These are phyloP conservation scores for Sprattus sprattus DNA, from an alignment of 2,113 vertebrate species.

Conservation along the genomic window DNA sequence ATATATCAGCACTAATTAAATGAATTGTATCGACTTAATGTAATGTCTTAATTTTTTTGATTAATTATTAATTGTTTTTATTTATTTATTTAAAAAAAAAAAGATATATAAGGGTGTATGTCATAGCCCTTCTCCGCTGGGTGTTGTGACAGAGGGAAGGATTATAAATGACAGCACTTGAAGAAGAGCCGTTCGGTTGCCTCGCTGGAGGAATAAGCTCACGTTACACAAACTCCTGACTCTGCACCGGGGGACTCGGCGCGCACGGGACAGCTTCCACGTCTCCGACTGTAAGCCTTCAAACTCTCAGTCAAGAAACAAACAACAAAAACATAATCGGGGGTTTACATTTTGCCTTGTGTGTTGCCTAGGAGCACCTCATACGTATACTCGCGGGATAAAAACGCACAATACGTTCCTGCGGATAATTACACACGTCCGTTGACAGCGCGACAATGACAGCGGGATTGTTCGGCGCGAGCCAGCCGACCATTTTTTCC, in stretches of 20 bases:
- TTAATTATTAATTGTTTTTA: background rate
- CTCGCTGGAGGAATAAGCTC: conserved; percentile 14
- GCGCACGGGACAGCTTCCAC: conserved; percentile 53
- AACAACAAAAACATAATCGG: conserved; percentile 51
- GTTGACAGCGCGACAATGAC: conserved; percentile 66
- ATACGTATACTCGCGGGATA: conserved; percentile 61
- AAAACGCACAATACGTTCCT: conserved; percentile 39
- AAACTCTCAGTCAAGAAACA: conserved; percentile 56
- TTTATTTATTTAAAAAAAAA: background rate
- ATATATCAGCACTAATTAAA: background rate
- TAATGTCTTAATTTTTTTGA: background rate
- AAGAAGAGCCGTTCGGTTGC: conserved; percentile 38
- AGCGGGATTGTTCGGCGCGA: conserved; percentile 42
- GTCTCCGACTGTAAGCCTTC: conserved; percentile 54
- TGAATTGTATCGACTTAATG: background rate
- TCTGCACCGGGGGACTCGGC: conserved; percentile 36
- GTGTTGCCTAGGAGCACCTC: conserved; percentile 58
- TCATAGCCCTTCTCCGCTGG: conserved; percentile 37
- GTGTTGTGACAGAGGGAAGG: conserved; percentile 29
- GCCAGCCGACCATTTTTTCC: conserved; percentile 38
- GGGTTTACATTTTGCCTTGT: conserved; percentile 59
- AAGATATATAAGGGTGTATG: background rate
- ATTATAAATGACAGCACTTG: conserved; percentile 55
- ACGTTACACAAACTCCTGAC: conserved; percentile 56
- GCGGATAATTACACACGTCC: conserved; percentile 69